Evolutionary conservation across 1,140 invertebrate genomes (phyloP).

Genomic region (Leptopilina boulardi): DNA sequence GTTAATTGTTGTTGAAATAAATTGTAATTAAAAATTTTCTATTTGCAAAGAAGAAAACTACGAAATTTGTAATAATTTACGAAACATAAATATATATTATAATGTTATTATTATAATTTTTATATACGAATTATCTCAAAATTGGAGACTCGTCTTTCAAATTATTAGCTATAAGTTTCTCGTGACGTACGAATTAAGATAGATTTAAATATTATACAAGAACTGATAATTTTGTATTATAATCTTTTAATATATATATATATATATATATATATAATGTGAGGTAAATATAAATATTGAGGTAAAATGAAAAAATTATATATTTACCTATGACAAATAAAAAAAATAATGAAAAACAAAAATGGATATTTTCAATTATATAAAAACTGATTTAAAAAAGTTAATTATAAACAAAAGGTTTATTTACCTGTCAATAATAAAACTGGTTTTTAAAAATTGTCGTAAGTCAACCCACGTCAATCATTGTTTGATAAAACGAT

Average conservation of each 20-base stretch:
- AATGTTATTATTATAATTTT: neutral
- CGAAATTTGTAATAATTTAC: neutral
- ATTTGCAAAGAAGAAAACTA: neutral
- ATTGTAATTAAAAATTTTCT: neutral
- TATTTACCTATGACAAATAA: too few species aligned
- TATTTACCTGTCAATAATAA: constrained; percentile 33
- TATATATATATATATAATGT: too few species aligned
- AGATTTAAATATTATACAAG: neutral
- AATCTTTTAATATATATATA: too few species aligned
- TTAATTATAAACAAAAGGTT: constrained; percentile 12
- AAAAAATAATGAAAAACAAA: too few species aligned
- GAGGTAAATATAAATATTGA: too few species aligned
- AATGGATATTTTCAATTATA: too few species aligned
- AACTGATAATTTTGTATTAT: neutral
- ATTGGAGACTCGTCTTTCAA: neutral
- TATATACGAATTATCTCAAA: neutral
- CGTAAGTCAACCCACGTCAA: neutral
- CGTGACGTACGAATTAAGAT: neutral
- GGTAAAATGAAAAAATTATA: too few species aligned
- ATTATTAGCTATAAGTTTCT: neutral
- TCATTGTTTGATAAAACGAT: constrained; percentile 40
- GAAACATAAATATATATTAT: neutral
- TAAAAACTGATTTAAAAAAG: too few species aligned
- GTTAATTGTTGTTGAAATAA: constrained; percentile 44
- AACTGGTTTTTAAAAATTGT: constrained; percentile 35